phyloP scores from a whole-genome alignment of 1,140 invertebrate species.

The Teleogryllus occipitalis region DNA sequence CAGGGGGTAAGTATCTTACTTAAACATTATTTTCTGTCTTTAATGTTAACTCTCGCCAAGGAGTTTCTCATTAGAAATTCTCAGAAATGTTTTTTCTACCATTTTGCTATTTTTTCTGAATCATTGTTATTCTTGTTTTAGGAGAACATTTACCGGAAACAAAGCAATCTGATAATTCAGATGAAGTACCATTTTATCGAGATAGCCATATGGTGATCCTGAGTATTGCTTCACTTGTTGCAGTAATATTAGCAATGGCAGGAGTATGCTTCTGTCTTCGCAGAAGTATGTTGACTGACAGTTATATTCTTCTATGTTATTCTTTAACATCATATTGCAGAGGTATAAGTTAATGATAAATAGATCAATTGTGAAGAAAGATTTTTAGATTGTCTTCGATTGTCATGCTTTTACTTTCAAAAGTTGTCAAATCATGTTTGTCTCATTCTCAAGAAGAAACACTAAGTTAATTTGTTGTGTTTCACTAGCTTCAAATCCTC shows the following conservation, averaged over 20 bases:
- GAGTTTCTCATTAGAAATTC: background rate
- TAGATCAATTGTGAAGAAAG: no score
- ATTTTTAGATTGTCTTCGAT: no score
- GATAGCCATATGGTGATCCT: constrained; percentile 43
- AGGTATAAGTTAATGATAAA: no score
- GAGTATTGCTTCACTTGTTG: constrained; percentile 40
- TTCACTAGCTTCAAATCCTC: no score
- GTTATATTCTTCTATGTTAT: background rate
- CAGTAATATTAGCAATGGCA: constrained; percentile 39
- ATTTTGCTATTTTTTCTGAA: background rate
- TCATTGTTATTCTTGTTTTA: background rate
- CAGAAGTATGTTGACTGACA: constrained; percentile 33
- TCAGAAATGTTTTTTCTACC: background rate
- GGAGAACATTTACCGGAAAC: background rate
- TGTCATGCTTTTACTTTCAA: no score
- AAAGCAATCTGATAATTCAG: background rate
- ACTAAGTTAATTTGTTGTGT: no score
- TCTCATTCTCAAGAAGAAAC: no score
- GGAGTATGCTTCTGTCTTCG: constrained; percentile 45
- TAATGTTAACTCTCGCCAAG: background rate
- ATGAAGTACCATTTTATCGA: constrained; percentile 35
- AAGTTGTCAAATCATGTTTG: no score
- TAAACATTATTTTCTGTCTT: background rate
- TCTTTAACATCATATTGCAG: no score
- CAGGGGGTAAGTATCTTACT: constrained; percentile 38